Percentiles rank a stretch among this genome's conserved stretches.
phyloP scores from a whole-genome alignment of 2,113 vertebrate genomes.

The Oreochromis aureus region DNA sequence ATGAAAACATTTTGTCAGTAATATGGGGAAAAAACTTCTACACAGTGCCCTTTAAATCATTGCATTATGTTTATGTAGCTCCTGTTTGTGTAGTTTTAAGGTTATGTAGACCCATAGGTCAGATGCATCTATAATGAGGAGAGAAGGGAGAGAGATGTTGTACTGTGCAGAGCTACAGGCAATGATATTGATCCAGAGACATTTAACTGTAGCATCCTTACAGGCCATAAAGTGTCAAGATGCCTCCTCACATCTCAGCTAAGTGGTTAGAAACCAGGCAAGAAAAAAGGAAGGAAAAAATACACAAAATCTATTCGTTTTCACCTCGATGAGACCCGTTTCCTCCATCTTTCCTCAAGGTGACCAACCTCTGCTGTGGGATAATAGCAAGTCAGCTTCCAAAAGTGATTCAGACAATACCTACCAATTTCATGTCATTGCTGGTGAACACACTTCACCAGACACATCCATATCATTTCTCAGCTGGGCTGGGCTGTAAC shows the following conservation, averaged over 20 bases:
- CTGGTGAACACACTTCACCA: constrained; percentile 26
- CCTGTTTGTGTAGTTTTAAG: neutral
- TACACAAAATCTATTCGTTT: neutral
- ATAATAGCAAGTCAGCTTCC: constrained; percentile 7
- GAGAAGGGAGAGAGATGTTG: neutral
- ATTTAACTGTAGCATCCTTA: constrained; percentile 44
- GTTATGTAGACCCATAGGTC: constrained; percentile 35
- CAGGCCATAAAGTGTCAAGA: constrained; percentile 25
- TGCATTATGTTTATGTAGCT: neutral
- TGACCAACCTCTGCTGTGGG: neutral
- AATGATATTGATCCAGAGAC: constrained; percentile 54
- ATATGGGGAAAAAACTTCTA: neutral
- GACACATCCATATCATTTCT: constrained; percentile 40
- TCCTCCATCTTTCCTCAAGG: constrained; percentile 21
- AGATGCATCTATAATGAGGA: constrained; percentile 43
- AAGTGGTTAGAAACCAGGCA: neutral
- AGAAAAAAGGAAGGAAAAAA: neutral
- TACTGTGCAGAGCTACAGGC: neutral
- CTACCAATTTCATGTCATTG: constrained; percentile 18
- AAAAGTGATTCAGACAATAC: constrained; percentile 24
- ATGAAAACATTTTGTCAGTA: constrained; percentile 27
- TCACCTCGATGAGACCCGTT: neutral
- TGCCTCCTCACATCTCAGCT: neutral
- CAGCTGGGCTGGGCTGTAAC: constrained; percentile 9
- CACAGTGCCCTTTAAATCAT: neutral